A percentile compares a stretch with the other conserved stretches of the same genome.
phyloP scores from a whole-genome alignment of 2,797 vertebrate species.

The Darevskia mixta region DNA sequence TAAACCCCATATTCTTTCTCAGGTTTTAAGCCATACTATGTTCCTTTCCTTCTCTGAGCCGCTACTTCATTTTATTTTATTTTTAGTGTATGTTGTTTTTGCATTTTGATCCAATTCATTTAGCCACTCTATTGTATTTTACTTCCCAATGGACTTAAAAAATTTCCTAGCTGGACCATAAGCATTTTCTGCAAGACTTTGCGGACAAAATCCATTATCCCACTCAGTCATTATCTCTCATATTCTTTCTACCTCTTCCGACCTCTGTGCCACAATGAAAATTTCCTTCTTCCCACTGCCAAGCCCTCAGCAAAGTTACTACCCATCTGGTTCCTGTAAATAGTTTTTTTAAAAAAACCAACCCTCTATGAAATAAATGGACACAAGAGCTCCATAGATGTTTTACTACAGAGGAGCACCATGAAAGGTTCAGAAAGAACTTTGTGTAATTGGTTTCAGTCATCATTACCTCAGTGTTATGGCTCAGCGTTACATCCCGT shows the following conservation, averaged over 20 bases:
- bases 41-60: no score
- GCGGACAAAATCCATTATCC: neutral
- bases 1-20: no score
- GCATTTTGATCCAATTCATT: no score
- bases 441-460: constrained; percentile 30
- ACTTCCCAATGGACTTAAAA: no score
- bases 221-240: neutral
- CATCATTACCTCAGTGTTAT: constrained; percentile 29
- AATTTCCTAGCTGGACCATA: no score
- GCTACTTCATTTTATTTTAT: no score
- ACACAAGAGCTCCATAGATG: constrained; percentile 10
- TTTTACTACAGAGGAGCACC: constrained; percentile 4
- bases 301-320: neutral
- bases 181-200: neutral
- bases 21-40: no score
- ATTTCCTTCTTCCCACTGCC: neutral
- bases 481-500: neutral
- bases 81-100: no score
- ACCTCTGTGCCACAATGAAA: neutral
- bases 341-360: neutral
- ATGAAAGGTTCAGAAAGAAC: constrained; percentile 9
- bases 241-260: neutral
- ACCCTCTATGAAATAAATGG: constrained; percentile 3
- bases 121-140: no score
- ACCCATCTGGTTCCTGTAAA: neutral